These are phyloP conservation scores for Selene dorsalis DNA, from an alignment of 2,797 vertebrate genomes.

Conservation along the genomic window DNA sequence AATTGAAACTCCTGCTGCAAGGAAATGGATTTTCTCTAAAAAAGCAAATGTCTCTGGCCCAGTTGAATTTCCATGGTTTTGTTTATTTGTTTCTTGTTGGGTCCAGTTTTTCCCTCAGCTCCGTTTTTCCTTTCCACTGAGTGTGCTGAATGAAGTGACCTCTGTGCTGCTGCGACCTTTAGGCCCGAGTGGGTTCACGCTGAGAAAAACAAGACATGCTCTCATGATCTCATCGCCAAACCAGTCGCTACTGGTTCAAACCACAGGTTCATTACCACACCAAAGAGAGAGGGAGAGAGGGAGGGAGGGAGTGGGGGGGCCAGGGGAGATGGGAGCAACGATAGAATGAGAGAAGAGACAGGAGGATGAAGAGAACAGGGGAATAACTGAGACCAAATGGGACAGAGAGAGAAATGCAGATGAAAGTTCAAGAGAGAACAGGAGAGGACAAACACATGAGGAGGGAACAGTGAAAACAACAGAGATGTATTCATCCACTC, in stretches of 20 bases:
- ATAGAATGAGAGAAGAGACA: neutral
- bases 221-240: conserved; percentile 70
- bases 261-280: conserved; percentile 64
- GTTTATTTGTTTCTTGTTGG: neutral
- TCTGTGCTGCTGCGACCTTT: conserved; percentile 48
- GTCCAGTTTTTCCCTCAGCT: neutral
- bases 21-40: conserved; percentile 12
- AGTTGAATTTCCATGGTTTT: neutral
- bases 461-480: neutral
- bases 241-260: conserved; percentile 72
- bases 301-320: neutral
- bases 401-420: neutral
- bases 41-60: neutral
- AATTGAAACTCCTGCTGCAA: neutral
- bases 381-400: conserved; percentile 4
- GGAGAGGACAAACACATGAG: neutral
- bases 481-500: neutral
- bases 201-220: conserved; percentile 62
- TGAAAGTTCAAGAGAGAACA: neutral
- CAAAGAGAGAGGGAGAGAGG: conserved; percentile 10
- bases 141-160: conserved; percentile 46
- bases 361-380: neutral
- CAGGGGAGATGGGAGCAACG: neutral
- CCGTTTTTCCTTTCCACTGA: neutral
- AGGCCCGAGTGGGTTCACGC: conserved; percentile 23